Evolutionary conservation across 1,140 invertebrate species (phyloP), one percentile per base, ranked within the genome.

Genomic region (Drosophila parabipectinata): DNA sequence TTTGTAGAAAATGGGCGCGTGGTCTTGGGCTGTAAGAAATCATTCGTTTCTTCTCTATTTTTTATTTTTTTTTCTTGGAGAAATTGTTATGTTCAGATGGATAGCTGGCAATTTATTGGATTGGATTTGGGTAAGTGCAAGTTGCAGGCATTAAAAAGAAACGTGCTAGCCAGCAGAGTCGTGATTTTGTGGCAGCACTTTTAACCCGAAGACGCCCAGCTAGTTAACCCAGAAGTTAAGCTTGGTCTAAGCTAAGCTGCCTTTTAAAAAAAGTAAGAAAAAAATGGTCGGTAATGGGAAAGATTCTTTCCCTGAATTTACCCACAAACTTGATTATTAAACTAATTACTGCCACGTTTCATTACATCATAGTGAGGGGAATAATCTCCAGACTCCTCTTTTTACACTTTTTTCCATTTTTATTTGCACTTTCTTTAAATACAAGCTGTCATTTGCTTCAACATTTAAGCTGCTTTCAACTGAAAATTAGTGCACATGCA

Each of bases 301-400:
- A 57, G 66, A 59, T 69, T 71, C 74, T 87, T 87, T 87, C 51
- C 62, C 58, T 74, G 77, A 41, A 57, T 79, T 68, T 45, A 61
- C 56, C 83, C 74, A 67, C 82, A 75, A 81, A 87, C 87, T 85
- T 64, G 82, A 85, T 85, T 85, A 85, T 85, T 87, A 85, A 82
- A 83, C 82, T 85, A 85, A 85, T 85, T 85, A 85, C 82, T 87
- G 82, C 82, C 78, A 87, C 79, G 78, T 85, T 82, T 74, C 77
- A 78, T 73, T 64, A 15, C 72, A 50, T 80, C 72, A 63, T 57
- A 32, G 12, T 6, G 30, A 14, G 12, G 32, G 3, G 4, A 12
- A 37, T 4, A n/a, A 41, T 4, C 1, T 32, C 15, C 4, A 21
- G 18, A 15, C 7, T 15, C 7, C 3, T n/a, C 26, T 9, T 21